Evolutionary conservation across 2,113 vertebrate species (phyloP).

Genomic region (Tragelaphus imberbis): DNA sequence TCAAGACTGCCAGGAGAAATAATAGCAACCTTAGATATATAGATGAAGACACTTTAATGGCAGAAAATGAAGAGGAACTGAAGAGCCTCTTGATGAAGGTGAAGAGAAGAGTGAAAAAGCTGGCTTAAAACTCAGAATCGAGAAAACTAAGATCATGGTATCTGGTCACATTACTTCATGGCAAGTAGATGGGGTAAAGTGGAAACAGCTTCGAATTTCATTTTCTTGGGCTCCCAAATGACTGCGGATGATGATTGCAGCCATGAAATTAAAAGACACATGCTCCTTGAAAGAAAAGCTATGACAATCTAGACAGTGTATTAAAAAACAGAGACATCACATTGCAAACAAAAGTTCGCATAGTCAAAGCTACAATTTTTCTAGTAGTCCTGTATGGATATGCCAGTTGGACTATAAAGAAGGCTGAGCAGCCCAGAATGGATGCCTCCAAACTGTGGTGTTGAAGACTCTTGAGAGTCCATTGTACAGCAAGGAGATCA

Average conservation of each 20-base stretch:
- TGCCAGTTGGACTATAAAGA: not conserved
- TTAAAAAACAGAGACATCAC: not conserved
- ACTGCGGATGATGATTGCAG: not conserved
- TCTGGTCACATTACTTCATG: not conserved
- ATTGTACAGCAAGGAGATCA: not conserved
- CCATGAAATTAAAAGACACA: not conserved
- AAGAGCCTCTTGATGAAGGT: not conserved
- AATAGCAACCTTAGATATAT: not conserved
- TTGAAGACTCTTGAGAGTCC: not conserved
- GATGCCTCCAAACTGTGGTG: not conserved
- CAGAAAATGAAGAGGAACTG: not conserved
- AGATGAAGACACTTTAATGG: not conserved
- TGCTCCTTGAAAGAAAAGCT: not conserved
- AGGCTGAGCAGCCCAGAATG: not conserved
- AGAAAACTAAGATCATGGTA: not conserved
- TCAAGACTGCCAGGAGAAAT: not conserved
- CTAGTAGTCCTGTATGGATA: not conserved
- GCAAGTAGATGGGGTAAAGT: not conserved
- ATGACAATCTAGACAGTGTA: not conserved
- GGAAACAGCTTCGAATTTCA: not conserved
- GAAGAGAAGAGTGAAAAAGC: not conserved
- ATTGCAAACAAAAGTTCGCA: not conserved
- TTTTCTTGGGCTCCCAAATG: not conserved
- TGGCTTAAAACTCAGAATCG: not conserved
- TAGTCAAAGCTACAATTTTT: not conserved